These are phyloP conservation scores for Rhizoglyphus robini DNA, from an alignment of 1,140 invertebrate species.

Conservation along the genomic window DNA sequence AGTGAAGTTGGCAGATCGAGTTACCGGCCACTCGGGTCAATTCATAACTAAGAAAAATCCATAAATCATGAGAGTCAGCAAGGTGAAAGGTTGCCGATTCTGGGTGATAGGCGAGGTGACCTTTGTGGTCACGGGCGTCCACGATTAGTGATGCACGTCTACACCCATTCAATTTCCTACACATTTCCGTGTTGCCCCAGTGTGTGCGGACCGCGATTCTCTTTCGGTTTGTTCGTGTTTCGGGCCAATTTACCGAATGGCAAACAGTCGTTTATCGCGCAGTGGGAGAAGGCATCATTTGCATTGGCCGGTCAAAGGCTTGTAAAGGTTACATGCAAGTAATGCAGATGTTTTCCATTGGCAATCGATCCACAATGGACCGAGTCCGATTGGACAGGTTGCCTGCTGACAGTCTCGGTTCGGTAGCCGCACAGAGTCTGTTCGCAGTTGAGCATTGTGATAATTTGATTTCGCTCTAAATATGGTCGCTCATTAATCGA, in stretches of 20 bases:
- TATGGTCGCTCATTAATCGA: background rate
- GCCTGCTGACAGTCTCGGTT: background rate
- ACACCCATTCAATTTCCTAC: background rate
- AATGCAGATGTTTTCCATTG: constrained; percentile 1
- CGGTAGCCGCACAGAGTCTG: background rate
- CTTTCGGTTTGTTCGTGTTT: constrained; percentile 1
- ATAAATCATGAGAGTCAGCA: constrained; percentile 3
- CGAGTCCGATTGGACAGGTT: background rate
- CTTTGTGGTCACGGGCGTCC: constrained; percentile 4
- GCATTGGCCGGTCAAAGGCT: background rate
- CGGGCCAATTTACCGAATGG: background rate
- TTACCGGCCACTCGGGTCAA: background rate
- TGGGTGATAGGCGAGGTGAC: background rate
- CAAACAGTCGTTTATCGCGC: background rate
- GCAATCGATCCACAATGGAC: background rate
- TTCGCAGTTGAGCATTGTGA: background rate
- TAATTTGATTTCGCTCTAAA: background rate
- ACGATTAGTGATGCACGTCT: constrained; percentile 8
- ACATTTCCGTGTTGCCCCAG: background rate
- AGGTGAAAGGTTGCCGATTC: constrained; percentile 4
- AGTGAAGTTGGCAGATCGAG: background rate
- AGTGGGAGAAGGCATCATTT: background rate
- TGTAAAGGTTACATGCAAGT: background rate
- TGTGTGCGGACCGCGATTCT: background rate
- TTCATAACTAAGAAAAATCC: background rate